phyloP scores from a whole-genome alignment of 2,888 invertebrate genomes.

The Acleris cristana region DNA sequence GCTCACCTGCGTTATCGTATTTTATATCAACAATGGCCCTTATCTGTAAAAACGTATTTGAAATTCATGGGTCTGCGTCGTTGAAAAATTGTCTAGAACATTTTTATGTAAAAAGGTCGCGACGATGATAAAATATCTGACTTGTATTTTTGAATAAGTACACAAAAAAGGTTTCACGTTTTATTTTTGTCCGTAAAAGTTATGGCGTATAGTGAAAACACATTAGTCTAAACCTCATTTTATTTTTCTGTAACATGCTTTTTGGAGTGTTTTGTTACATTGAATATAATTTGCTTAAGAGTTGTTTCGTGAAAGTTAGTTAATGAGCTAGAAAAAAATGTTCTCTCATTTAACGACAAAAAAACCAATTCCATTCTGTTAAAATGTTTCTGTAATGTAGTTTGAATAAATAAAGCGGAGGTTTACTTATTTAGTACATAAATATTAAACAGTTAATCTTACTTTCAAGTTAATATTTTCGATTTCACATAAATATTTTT shows the following conservation, averaged over 20 bases:
- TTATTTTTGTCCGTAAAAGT: slow-evolving; percentile 31
- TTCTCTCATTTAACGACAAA: no score
- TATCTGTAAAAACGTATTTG: slow-evolving; percentile 78
- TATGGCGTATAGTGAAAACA: slow-evolving; percentile 11
- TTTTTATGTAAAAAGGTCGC: slow-evolving; percentile 70
- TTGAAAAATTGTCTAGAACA: slow-evolving; percentile 74
- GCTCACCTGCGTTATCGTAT: slow-evolving; percentile 75
- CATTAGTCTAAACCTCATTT: slow-evolving; percentile 11
- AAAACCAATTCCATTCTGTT: no score
- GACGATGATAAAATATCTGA: slow-evolving; percentile 47
- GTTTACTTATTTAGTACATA: no score
- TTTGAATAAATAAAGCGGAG: no score
- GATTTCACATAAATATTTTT: no score
- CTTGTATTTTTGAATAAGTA: slow-evolving; percentile 36
- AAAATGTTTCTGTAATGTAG: no score
- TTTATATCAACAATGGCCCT: slow-evolving; percentile 78
- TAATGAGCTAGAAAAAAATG: background rate
- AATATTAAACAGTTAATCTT: no score
- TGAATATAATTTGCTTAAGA: background rate
- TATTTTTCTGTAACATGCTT: background rate
- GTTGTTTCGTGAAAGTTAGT: background rate
- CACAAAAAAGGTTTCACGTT: slow-evolving; percentile 31
- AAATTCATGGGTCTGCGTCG: slow-evolving; percentile 74
- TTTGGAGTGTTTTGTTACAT: background rate
- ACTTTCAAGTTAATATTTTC: no score